Conservation (phyloP, 1,140 invertebrate species). For the Cydia amplana region DNA sequence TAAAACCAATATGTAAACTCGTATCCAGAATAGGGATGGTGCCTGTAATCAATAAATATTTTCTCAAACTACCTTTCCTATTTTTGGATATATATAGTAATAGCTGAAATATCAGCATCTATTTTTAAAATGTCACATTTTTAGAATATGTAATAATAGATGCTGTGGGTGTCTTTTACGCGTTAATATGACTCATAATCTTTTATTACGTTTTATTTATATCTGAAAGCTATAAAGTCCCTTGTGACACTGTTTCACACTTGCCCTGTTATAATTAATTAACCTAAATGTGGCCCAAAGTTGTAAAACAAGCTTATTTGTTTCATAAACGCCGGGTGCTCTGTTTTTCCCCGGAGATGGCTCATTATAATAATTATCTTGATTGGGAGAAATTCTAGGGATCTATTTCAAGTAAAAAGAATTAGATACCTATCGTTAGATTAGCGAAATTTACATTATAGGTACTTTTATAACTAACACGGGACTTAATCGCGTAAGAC, state of each 20-base stretch:
- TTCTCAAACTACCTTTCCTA: too few relatives aligned
- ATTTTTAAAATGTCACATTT: not conserved
- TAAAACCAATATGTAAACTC: too few relatives aligned
- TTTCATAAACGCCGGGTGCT: not conserved
- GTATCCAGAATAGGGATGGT: too few relatives aligned
- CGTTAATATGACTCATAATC: not conserved
- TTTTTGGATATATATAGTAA: too few relatives aligned
- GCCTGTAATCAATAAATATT: too few relatives aligned
- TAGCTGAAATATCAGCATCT: not conserved
- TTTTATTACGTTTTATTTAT: not conserved
- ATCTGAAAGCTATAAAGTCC: not conserved
- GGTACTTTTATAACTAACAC: too few relatives aligned
- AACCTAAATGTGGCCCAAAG: not conserved
- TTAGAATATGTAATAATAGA: not conserved
- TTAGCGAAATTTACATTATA: too few relatives aligned
- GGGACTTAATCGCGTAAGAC: too few relatives aligned
- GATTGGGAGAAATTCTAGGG: not conserved
- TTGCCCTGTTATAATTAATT: not conserved
- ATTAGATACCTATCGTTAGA: not conserved
- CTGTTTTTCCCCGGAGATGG: not conserved
- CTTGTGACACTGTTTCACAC: not conserved
- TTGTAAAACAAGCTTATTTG: not conserved
- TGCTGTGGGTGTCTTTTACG: not conserved
- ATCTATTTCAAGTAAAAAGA: not conserved
- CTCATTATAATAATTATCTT: not conserved